Conservation (phyloP, 2,888 invertebrate genomes). For the Pocota personata region DNA sequence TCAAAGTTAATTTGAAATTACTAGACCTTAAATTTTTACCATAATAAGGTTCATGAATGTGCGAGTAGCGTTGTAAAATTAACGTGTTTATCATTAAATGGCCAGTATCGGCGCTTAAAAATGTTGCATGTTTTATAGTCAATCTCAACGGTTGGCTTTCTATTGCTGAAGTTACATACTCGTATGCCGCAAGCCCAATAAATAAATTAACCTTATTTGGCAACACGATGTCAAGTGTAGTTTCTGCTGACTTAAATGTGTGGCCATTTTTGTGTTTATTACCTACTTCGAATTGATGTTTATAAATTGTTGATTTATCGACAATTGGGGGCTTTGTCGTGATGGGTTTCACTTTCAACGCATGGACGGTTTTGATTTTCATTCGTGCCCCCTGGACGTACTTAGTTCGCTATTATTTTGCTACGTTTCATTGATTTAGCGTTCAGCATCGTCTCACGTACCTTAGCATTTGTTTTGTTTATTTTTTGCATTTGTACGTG, state of each 20-base stretch:
- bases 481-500: neutral
- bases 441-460: neutral
- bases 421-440: conserved; percentile 18
- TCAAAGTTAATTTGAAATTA: conserved; percentile 35
- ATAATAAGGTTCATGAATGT: conserved; percentile 3
- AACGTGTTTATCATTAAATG: neutral
- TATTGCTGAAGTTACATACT: neutral
- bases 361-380: conserved; percentile 45
- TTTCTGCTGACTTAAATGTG: conserved; percentile 59
- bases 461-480: neutral
- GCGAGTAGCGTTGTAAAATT: neutral
- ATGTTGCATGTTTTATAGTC: conserved; percentile 8
- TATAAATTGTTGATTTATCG: conserved; percentile 32
- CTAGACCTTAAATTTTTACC: conserved; percentile 51
- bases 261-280: conserved; percentile 38
- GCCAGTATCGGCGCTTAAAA: neutral
- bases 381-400: conserved; percentile 25
- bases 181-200: conserved; percentile 33
- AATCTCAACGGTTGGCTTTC: neutral
- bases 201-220: conserved; percentile 69
- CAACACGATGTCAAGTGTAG: conserved; percentile 50
- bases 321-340: conserved; percentile 3
- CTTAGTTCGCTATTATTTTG: conserved; percentile 45
- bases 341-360: conserved; percentile 56
- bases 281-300: conserved; percentile 44